phyloP scores from a whole-genome alignment of 2,113 vertebrate species.

The Hyla sarda region DNA sequence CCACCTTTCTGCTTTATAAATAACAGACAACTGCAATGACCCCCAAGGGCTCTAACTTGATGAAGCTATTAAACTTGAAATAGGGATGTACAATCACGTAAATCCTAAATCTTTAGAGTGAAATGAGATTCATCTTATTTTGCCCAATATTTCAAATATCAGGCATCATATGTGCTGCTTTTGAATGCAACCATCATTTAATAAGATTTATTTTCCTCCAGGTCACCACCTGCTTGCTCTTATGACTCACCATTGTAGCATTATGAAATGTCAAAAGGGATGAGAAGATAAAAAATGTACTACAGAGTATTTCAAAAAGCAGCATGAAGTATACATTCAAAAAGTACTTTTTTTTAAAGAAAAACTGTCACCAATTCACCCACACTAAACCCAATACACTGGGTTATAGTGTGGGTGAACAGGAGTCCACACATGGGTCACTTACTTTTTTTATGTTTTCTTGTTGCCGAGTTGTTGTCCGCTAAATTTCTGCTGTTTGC shows the following conservation, averaged over 20 bases:
- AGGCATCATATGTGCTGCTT: constrained; percentile 24
- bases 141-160: constrained; percentile 49
- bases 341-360: not conserved
- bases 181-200: constrained; percentile 38
- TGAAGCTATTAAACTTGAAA: constrained; percentile 46
- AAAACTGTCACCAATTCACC: not conserved
- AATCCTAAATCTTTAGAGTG: constrained; percentile 37
- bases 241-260: constrained; percentile 38
- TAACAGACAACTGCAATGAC: constrained; percentile 5
- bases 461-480: no score
- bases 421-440: no score
- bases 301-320: not conserved
- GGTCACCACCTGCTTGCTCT: constrained; percentile 41
- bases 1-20: constrained; percentile 20
- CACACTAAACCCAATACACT: no score
- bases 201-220: constrained; percentile 53
- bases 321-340: not conserved
- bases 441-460: no score
- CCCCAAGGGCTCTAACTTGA: constrained; percentile 20
- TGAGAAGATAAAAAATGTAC: constrained; percentile 33
- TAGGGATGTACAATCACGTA: constrained; percentile 27
- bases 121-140: constrained; percentile 49
- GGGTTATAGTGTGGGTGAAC: no score
- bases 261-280: constrained; percentile 39
- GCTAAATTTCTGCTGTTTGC: no score